Evolutionary conservation across 1,140 invertebrate species (phyloP), one percentile per base, ranked within the genome.

Genomic region (Tenebrio molitor): DNA sequence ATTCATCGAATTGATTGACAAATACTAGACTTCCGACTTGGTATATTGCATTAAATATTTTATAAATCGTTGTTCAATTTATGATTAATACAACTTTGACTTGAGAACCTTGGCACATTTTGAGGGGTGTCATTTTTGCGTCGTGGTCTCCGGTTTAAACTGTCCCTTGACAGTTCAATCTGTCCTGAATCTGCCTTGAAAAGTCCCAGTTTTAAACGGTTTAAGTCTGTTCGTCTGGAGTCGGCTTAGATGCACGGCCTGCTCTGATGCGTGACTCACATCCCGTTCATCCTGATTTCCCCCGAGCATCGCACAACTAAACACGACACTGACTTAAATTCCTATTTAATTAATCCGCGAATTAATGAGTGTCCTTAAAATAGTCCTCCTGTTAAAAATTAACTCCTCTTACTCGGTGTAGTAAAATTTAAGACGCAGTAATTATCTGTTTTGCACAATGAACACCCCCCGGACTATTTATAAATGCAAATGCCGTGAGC

Each of bases 281-380:
- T 29, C 23, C 21, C 16, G 36, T 44, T 41, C 64, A 44, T 66
- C 17, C 63, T 65, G 64, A 66, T 66, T 66, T 66, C 64, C 64
- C 64, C 19, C 36, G 64, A 66, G 64, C 14, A 41, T 42, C 64
- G 19, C 15, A 15, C 64, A 42, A 25, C 17, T 66, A 66, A 66
- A 66, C 64, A 44, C 64, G 64, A 21, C 21, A 42, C 36, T 66
- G 64, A 23, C 36, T 66, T 66, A 58, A 58, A 58, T 66, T 66
- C 36, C 14, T 19, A 39, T 41, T 42, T 66, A 66, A 66, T 66
- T 66, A 42, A 66, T 15, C 19, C 36, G 21, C 4, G 33, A 8
- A 42, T 66, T 42, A 15, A 66, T 44, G 21, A n/a, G 23, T 4
- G 50, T n/a, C 16, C 21, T 50, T 50, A 50, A 50, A 50, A 50